phyloP scores from a whole-genome alignment of 2,797 vertebrate genomes.

The Danio choprae region DNA sequence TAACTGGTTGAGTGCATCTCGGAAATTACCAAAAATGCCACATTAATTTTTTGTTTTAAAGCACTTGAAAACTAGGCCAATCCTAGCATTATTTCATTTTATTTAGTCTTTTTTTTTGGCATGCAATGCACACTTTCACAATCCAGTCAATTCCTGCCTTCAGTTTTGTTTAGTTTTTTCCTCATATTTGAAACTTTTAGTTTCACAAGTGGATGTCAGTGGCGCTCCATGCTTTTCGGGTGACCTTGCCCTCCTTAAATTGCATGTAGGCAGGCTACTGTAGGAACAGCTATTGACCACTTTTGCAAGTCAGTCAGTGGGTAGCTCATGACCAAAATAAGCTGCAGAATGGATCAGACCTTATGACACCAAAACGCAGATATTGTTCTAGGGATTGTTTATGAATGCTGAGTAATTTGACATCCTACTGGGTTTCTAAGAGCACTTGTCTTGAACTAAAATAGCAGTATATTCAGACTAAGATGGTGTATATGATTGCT shows the following conservation, averaged over 20 bases:
- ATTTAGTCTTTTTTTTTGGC: background rate
- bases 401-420: background rate
- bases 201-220: background rate
- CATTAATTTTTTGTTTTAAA: background rate
- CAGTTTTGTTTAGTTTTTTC: background rate
- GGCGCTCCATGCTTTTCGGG: background rate
- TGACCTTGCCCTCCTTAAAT: background rate
- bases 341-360: background rate
- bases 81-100: background rate
- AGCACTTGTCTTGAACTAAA: background rate
- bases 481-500: background rate
- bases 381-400: background rate
- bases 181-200: background rate
- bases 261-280: background rate
- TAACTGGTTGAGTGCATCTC: background rate
- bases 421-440: background rate
- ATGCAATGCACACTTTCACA: constrained; percentile 9
- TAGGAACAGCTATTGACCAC: background rate
- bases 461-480: background rate
- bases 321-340: background rate
- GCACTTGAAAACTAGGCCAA: background rate
- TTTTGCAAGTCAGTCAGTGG: background rate
- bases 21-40: background rate
- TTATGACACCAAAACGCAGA: background rate
- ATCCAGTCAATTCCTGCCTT: constrained; percentile 5